These are phyloP conservation scores for Mamestra brassicae DNA, from an alignment of 2,888 invertebrate genomes.

Conservation along the genomic window DNA sequence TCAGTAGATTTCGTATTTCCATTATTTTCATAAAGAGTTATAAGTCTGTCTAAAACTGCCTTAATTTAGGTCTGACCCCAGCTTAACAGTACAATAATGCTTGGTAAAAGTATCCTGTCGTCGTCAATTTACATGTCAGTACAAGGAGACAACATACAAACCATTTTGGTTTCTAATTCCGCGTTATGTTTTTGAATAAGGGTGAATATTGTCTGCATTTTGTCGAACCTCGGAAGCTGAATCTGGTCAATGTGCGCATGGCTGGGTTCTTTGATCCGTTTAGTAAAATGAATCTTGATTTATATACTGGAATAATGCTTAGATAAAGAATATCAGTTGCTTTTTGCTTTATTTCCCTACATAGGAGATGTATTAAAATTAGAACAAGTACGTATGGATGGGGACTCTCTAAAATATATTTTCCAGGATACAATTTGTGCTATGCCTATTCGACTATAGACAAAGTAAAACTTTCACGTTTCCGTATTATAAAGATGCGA, in stretches of 20 bases:
- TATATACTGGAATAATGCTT: conserved; percentile 44
- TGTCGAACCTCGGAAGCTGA: conserved; percentile 16
- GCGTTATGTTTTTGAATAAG: conserved; percentile 37
- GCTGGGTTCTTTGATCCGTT: conserved; percentile 49
- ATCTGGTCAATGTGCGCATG: conserved; percentile 50
- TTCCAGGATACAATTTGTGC: not conserved
- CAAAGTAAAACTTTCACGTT: too few relatives aligned
- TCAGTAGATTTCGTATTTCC: not conserved
- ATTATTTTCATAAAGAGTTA: not conserved
- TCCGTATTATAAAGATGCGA: not conserved
- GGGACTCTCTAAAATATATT: not conserved
- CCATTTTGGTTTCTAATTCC: conserved; percentile 3
- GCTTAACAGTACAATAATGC: not conserved
- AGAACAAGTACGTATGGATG: too few relatives aligned
- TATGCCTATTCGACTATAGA: not conserved
- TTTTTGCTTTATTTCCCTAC: not conserved
- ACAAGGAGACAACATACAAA: not conserved
- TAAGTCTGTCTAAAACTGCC: not conserved
- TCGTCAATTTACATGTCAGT: not conserved
- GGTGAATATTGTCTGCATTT: conserved; percentile 31
- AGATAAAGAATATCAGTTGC: conserved; percentile 3
- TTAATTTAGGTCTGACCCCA: not conserved
- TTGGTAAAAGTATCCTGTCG: not conserved
- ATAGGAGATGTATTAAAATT: too few relatives aligned
- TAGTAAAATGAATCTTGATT: conserved; percentile 36